Evolutionary conservation across 2,113 vertebrate genomes (phyloP), one percentile per base, ranked within the genome.

Genomic region (Galeopterus variegatus): DNA sequence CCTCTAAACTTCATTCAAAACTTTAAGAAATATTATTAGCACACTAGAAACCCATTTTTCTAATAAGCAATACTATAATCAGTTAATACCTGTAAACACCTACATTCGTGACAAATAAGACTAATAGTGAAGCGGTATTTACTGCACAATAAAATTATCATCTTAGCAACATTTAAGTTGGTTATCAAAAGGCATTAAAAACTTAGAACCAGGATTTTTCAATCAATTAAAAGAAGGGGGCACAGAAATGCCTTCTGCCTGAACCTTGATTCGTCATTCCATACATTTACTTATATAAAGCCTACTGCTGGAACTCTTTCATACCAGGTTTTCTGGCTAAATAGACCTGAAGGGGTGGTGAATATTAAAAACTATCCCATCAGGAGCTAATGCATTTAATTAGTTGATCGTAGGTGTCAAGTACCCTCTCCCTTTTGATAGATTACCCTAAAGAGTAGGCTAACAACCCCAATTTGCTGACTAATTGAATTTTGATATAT

Each of bases 391-490:
- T 75, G 72, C 36, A 96, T 98, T 97, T 97, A 98, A 98, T 98
- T 98, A 98, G 97, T 97, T 98, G 96, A 97, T 97, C 50, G 11
- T 90, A 97, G 81, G 41, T 93, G 92, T 97, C 97, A 96, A 8
- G 0, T 96, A 95, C 69, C 60, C 73, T 97, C 97, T 96, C 85
- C 48, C 60, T 96, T 97, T 97, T 93, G 90, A 97, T 88, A 91
- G 56, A 96, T 97, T 97, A 98, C 88, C 82, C 96, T 80, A 94
- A 98, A 97, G 97, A 98, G 36, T 41, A 84, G 0, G 23, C 97
- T 98, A 98, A 98, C 98, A 98, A 97, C 93, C 92, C 92, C 95
- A 98, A 98, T 97, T 97, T 98, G 97, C 98, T 98, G 98, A 98
- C 96, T 98, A 98, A 98, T 98, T 98, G 96, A 97, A 96, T 98